A percentile compares a stretch with the other conserved stretches of the same genome.
phyloP scores from a whole-genome alignment of 2,113 vertebrate species.

The Rhinolophus sinicus region DNA sequence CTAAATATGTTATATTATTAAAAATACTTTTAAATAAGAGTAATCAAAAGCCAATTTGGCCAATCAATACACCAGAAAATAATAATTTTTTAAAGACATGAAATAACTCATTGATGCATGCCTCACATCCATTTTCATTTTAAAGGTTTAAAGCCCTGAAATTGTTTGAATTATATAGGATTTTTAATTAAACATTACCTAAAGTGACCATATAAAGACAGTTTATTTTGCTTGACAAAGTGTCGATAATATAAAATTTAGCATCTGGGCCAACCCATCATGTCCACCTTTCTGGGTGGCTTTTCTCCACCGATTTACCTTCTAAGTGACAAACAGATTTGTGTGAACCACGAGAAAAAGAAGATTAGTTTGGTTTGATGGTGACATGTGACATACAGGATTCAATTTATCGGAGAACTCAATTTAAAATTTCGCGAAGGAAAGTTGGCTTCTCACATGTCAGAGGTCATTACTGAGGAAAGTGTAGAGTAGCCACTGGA shows the following conservation, averaged over 20 bases:
- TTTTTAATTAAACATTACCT: background rate
- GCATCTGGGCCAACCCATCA: background rate
- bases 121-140: background rate
- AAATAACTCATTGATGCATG: rapidly evolving
- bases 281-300: background rate
- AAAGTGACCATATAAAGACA: background rate
- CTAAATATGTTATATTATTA: background rate
- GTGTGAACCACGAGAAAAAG: background rate
- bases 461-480: background rate
- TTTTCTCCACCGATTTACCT: background rate
- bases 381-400: background rate
- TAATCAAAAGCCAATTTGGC: background rate
- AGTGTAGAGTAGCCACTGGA: rapidly evolving
- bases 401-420: background rate
- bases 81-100: background rate
- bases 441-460: background rate
- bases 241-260: too few relatives aligned
- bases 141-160: background rate
- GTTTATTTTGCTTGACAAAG: background rate
- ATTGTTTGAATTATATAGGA: background rate
- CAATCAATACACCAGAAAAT: background rate
- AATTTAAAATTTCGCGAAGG: background rate
- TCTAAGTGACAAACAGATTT: background rate
- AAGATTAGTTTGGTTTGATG: background rate
- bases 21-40: background rate